Percentiles rank a stretch among this genome's conserved stretches.
Conservation (phyloP, 2,113 vertebrate species). For the Petrocephalus zakoni region DNA sequence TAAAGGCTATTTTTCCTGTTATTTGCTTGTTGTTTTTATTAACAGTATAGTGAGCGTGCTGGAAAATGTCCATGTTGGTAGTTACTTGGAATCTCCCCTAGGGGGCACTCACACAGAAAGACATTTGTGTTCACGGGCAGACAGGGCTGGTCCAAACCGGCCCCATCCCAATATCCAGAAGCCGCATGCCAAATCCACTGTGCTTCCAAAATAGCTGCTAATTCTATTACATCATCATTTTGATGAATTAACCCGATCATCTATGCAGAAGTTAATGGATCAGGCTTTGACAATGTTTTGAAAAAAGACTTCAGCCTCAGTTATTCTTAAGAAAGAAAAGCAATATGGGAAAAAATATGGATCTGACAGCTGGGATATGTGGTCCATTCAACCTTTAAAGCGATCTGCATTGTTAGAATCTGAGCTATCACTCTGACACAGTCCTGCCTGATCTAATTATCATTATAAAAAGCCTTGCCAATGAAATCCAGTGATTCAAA, state of each 20-base stretch:
- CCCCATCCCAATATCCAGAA: neutral
- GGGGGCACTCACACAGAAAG: slow-evolving; percentile 30
- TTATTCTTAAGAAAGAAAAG: neutral
- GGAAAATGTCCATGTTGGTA: neutral
- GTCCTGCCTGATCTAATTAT: slow-evolving; percentile 43
- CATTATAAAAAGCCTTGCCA: slow-evolving; percentile 17
- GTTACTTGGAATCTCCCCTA: slow-evolving; percentile 1
- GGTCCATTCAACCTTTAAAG: slow-evolving; percentile 26
- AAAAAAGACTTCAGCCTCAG: neutral
- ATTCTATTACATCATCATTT: neutral
- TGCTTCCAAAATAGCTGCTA: neutral
- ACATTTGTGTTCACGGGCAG: slow-evolving; percentile 36
- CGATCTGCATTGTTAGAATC: slow-evolving; percentile 30
- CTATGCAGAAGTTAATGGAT: neutral
- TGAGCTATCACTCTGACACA: slow-evolving; percentile 22
- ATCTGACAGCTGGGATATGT: neutral
- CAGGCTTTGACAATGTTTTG: neutral
- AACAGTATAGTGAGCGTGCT: neutral
- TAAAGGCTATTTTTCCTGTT: neutral
- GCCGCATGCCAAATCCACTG: neutral
- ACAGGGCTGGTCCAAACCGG: neutral
- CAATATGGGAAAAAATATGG: neutral
- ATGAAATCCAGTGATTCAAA: slow-evolving; percentile 2
- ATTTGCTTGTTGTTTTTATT: neutral
- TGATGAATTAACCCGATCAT: neutral